Conservation (phyloP, 2,113 vertebrate species). For the Telmatochromis sp. region DNA sequence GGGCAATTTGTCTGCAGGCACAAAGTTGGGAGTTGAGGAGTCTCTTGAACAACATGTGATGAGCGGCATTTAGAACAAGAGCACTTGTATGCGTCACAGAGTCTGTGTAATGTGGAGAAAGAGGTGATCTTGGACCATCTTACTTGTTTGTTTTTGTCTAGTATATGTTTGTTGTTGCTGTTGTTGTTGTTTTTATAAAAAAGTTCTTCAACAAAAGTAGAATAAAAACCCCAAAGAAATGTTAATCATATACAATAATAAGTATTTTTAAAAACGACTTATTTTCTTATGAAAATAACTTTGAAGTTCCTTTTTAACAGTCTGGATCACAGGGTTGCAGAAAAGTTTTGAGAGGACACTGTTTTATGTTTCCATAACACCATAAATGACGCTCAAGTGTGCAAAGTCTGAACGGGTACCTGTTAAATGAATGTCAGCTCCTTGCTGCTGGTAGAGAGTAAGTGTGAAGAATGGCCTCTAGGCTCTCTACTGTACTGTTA, state of each 20-base stretch:
- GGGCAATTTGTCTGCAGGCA: constrained; percentile 61
- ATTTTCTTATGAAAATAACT: not conserved
- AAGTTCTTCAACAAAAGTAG: not conserved
- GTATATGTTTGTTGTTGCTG: not conserved
- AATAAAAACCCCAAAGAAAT: not conserved
- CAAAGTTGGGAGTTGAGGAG: constrained; percentile 54
- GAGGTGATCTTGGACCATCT: not conserved
- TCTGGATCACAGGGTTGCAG: not conserved
- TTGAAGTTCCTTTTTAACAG: not conserved
- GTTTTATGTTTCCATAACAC: constrained; percentile 27
- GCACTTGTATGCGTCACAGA: constrained; percentile 21
- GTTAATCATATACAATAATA: not conserved
- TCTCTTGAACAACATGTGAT: constrained; percentile 78
- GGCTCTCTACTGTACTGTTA: constrained; percentile 27
- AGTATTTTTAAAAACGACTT: not conserved
- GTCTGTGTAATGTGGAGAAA: not conserved
- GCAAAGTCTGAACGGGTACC: constrained; percentile 56
- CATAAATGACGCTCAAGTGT: constrained; percentile 34
- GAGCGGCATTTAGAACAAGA: constrained; percentile 57
- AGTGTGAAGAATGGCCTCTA: constrained; percentile 63
- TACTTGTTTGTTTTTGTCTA: not conserved
- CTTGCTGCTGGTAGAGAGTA: constrained; percentile 63
- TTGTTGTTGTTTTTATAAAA: not conserved
- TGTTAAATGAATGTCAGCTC: constrained; percentile 67
- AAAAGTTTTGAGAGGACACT: not conserved